Evolutionary conservation across 1,140 invertebrate species (phyloP).

Genomic region (Caerostris darwini): DNA sequence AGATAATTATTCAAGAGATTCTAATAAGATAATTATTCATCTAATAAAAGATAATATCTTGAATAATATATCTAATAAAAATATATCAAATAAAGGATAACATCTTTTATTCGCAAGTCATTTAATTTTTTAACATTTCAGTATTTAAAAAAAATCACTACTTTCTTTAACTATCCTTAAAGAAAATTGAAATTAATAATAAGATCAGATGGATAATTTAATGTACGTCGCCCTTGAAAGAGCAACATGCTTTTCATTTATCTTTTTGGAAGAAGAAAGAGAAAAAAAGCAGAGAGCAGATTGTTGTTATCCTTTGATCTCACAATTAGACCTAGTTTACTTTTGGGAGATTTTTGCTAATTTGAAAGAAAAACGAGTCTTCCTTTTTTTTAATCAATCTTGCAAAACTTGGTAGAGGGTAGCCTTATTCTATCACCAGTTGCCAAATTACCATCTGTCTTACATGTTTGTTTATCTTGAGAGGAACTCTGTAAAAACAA

Average conservation of each 20-base stretch:
- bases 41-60: too few species aligned
- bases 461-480: constrained; percentile 20
- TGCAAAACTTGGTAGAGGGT: background rate
- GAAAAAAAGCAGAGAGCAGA: background rate
- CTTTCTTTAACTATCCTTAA: too few species aligned
- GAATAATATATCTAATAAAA: too few species aligned
- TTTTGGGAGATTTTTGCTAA: background rate
- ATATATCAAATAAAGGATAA: too few species aligned
- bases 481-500: background rate
- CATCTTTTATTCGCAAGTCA: too few species aligned
- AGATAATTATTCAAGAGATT: too few species aligned
- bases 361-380: background rate
- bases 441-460: background rate
- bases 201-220: too few species aligned
- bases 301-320: background rate
- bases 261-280: background rate
- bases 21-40: too few species aligned
- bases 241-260: background rate
- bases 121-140: too few species aligned
- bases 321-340: background rate
- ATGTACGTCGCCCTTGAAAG: background rate
- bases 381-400: background rate
- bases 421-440: background rate
- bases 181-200: too few species aligned
- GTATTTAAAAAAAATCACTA: too few species aligned